Conservation (phyloP, 2,888 invertebrate species). For the Nemurella pictetii region DNA sequence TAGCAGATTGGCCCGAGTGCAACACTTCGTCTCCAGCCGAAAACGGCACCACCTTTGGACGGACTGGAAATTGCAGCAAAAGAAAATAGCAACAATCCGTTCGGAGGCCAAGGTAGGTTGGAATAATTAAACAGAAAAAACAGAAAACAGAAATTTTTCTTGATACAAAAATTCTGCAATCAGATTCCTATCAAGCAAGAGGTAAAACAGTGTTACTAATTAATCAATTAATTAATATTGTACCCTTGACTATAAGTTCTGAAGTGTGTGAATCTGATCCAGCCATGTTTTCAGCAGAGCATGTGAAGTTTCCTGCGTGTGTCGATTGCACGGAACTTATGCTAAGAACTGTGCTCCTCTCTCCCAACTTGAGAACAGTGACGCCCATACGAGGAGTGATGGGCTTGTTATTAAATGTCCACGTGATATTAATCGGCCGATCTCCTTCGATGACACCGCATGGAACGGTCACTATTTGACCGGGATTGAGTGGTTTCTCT, state of each 20-base stretch:
- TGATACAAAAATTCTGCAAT: neutral
- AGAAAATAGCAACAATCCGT: neutral
- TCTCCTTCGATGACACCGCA: constrained; percentile 68
- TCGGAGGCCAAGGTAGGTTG: neutral
- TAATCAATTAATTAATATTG: neutral
- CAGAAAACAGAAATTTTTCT: too few relatives aligned
- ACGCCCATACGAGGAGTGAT: constrained; percentile 55
- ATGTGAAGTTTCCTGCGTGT: constrained; percentile 76
- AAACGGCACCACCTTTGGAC: constrained; percentile 58
- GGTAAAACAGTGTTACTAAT: neutral
- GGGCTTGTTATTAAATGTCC: constrained; percentile 66
- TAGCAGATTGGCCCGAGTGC: constrained; percentile 58
- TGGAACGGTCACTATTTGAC: constrained; percentile 61
- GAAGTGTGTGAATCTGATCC: constrained; percentile 53
- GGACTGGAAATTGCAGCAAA: constrained; percentile 48
- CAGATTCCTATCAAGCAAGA: neutral
- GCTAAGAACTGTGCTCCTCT: constrained; percentile 67
- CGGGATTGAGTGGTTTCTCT: constrained; percentile 66
- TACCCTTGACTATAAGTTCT: constrained; percentile 35
- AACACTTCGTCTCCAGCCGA: constrained; percentile 63
- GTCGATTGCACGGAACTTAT: constrained; percentile 69
- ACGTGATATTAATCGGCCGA: constrained; percentile 70
- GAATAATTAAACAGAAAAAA: neutral
- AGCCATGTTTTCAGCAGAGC: constrained; percentile 70
- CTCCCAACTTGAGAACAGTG: constrained; percentile 42